A percentile compares a stretch with the other conserved stretches of the same genome.
phyloP scores from a whole-genome alignment of 1,140 invertebrate genomes.

The Ceratina japonica region DNA sequence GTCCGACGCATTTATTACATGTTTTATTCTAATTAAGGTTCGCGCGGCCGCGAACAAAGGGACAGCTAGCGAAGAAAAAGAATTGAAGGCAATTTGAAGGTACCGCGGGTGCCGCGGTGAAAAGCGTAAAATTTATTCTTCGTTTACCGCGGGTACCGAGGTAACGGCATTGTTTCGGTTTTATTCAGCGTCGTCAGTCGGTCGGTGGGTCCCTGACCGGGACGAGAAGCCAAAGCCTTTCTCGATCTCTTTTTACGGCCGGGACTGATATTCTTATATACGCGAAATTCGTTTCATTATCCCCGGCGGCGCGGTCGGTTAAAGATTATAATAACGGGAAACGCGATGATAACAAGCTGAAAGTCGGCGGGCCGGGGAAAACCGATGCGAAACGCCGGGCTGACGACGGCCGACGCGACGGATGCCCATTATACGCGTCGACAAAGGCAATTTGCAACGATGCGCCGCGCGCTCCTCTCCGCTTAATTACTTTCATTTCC shows the following conservation, averaged over 20 bases:
- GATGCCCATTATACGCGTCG: conserved; percentile 16
- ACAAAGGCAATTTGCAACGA: conserved; percentile 45
- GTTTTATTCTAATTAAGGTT: conserved; percentile 37
- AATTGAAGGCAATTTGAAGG: conserved; percentile 24
- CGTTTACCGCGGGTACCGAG: conserved; percentile 13
- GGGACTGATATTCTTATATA: background rate
- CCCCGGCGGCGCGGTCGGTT: too few relatives aligned
- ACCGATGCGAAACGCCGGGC: background rate
- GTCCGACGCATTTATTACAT: conserved; percentile 17
- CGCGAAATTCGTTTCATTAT: conserved; percentile 24
- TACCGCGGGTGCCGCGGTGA: conserved; percentile 10
- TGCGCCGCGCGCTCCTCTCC: conserved; percentile 8
- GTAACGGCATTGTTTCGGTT: conserved; percentile 17
- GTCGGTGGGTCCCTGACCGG: conserved; percentile 7
- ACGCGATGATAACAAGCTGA: conserved; percentile 9
- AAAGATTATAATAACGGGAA: background rate
- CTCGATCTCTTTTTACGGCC: background rate
- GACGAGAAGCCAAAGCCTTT: background rate
- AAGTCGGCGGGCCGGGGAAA: background rate
- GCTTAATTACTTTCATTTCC: conserved; percentile 53
- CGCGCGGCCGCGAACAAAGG: conserved; percentile 2
- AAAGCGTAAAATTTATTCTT: conserved; percentile 42
- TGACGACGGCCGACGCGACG: background rate
- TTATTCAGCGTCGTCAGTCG: background rate
- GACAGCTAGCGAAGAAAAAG: background rate